Percentiles rank a stretch among this genome's conserved stretches.
Conservation (phyloP, 2,888 invertebrate species). For the Pilophorus perplexus region DNA sequence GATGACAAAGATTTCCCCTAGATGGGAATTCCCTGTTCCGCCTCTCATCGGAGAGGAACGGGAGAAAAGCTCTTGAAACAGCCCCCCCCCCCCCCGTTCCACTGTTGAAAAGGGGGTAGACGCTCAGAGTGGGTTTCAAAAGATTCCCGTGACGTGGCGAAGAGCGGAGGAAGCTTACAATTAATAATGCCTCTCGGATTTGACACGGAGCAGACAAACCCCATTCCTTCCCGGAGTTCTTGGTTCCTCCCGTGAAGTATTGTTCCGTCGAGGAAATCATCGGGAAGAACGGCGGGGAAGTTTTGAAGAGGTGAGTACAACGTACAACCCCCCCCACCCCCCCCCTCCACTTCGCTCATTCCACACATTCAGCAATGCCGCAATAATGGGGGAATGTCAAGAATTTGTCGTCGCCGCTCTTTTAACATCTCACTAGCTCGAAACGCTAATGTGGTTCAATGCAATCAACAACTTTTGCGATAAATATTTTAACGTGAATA, state of each 20-base stretch:
- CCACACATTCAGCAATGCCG: too few species aligned
- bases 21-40: neutral
- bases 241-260: slow-evolving; percentile 6
- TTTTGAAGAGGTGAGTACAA: too few species aligned
- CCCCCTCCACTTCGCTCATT: too few species aligned
- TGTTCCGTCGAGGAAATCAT: neutral
- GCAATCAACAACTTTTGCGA: too few species aligned
- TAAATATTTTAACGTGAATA: too few species aligned
- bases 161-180: slow-evolving; percentile 21
- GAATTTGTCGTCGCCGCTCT: too few species aligned
- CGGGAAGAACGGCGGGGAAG: neutral
- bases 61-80: neutral
- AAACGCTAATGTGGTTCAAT: too few species aligned
- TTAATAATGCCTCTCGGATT: slow-evolving; percentile 34
- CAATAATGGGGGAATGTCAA: too few species aligned
- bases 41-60: neutral
- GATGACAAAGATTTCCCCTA: neutral
- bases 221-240: slow-evolving; percentile 16
- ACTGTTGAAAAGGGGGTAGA: neutral
- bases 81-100: neutral
- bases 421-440: too few species aligned
- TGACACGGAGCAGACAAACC: slow-evolving; percentile 26
- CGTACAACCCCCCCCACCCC: too few species aligned
- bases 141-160: slow-evolving; percentile 2
- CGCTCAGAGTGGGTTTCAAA: slow-evolving; percentile 20